Percentiles rank a stretch among this genome's conserved stretches.
Conservation (phyloP, 1,140 invertebrate genomes). For the Anoplophora glabripennis region DNA sequence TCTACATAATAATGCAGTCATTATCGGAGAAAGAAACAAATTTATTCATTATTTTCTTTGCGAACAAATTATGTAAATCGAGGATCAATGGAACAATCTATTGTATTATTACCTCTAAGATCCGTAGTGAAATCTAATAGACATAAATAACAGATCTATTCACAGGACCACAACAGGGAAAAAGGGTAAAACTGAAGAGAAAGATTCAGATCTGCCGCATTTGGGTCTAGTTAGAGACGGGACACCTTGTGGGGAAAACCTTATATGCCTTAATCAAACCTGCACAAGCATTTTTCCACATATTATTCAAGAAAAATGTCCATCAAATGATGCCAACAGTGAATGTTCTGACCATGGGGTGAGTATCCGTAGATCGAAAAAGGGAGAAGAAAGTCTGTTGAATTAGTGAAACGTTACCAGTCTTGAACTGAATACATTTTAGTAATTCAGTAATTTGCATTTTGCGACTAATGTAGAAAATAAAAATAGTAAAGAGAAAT, state of each 20-base stretch:
- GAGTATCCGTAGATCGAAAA: slow-evolving; percentile 51
- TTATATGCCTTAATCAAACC: slow-evolving; percentile 91
- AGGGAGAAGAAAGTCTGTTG: background rate
- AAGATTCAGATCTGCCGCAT: slow-evolving; percentile 60
- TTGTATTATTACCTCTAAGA: background rate
- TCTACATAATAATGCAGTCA: too few relatives aligned
- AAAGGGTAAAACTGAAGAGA: slow-evolving; percentile 48
- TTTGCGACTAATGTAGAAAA: background rate
- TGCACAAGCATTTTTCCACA: slow-evolving; percentile 80
- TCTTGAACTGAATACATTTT: background rate
- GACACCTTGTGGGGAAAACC: slow-evolving; percentile 86
- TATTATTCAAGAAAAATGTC: slow-evolving; percentile 82
- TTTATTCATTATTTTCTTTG: background rate
- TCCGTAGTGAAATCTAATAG: slow-evolving; percentile 11
- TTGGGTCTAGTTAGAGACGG: slow-evolving; percentile 83
- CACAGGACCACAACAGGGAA: slow-evolving; percentile 68
- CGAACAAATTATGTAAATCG: too few relatives aligned
- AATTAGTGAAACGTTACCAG: background rate
- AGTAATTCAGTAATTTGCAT: background rate
- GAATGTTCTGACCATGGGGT: slow-evolving; percentile 94
- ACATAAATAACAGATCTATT: slow-evolving; percentile 33
- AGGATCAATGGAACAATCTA: too few relatives aligned
- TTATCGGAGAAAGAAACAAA: too few relatives aligned
- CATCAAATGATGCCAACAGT: slow-evolving; percentile 79
- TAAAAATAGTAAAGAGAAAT: too few relatives aligned